Evolutionary conservation across 2,888 invertebrate genomes (phyloP).

Genomic region (Hypomecis atomaria): DNA sequence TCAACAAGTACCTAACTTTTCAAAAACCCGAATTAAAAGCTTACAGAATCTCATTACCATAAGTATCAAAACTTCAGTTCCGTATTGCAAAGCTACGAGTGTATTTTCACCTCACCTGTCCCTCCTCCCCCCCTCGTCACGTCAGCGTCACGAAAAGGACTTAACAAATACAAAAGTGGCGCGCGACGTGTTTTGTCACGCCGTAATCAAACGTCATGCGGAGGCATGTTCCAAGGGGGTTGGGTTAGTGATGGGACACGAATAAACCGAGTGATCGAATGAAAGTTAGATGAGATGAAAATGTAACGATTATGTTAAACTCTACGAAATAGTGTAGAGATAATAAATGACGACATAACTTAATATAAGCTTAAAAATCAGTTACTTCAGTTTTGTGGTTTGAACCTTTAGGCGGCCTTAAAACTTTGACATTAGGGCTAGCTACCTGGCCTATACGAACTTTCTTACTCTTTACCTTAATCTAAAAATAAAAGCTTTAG

Average conservation of each 20-base stretch:
- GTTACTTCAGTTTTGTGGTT: too few relatives aligned
- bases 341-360: too few relatives aligned
- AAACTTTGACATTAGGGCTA: too few relatives aligned
- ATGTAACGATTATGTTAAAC: too few relatives aligned
- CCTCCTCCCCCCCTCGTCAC: conserved; percentile 8
- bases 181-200: conserved; percentile 68
- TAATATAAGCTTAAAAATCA: too few relatives aligned
- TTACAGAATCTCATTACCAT: not conserved
- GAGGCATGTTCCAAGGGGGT: conserved; percentile 47
- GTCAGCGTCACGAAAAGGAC: conserved; percentile 39
- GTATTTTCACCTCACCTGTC: conserved; percentile 18
- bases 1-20: too few relatives aligned
- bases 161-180: conserved; percentile 55
- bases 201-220: conserved; percentile 52
- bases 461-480: too few relatives aligned
- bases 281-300: not conserved
- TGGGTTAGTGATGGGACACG: conserved; percentile 10
- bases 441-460: too few relatives aligned
- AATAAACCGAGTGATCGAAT: conserved; percentile 5
- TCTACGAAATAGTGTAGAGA: too few relatives aligned
- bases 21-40: too few relatives aligned
- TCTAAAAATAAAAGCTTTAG: too few relatives aligned
- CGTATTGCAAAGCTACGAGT: not conserved
- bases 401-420: too few relatives aligned
- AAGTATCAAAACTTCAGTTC: not conserved